Conservation (phyloP, 2,113 vertebrate species). For the Oenanthe melanoleuca region DNA sequence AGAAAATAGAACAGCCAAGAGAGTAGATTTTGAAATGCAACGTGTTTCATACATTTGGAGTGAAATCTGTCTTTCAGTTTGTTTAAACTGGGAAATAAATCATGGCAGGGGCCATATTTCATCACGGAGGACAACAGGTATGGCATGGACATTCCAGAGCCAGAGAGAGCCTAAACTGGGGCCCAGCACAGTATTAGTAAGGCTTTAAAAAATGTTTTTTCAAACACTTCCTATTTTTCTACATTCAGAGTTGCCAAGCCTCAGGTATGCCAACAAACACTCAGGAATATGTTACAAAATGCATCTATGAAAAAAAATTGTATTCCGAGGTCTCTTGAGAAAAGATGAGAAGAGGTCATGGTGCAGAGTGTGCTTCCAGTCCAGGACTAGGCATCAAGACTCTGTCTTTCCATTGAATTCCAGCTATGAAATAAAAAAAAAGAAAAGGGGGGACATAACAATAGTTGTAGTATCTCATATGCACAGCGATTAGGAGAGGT, state of each 20-base stretch:
- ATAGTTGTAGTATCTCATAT: background rate
- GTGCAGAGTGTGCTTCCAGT: background rate
- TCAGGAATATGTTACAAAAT: background rate
- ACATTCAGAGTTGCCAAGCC: background rate
- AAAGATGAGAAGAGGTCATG: background rate
- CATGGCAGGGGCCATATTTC: background rate
- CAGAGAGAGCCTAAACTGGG: background rate
- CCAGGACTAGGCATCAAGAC: background rate
- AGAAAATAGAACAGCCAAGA: background rate
- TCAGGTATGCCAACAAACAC: background rate
- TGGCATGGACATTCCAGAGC: rapidly evolving
- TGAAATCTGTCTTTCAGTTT: background rate
- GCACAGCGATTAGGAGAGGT: background rate
- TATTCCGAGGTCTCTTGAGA: background rate
- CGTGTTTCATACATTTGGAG: background rate
- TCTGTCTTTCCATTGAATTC: background rate
- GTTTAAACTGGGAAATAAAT: background rate
- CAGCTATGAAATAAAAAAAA: background rate
- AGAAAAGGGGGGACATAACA: background rate
- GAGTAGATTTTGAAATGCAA: background rate
- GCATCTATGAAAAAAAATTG: background rate
- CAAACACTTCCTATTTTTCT: background rate
- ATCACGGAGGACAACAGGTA: background rate
- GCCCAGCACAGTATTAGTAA: no score
- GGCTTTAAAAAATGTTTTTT: background rate